A percentile compares a stretch with the other conserved stretches of the same genome.
Conservation (phyloP, 2,797 vertebrate genomes). For the Hydrophis major region DNA sequence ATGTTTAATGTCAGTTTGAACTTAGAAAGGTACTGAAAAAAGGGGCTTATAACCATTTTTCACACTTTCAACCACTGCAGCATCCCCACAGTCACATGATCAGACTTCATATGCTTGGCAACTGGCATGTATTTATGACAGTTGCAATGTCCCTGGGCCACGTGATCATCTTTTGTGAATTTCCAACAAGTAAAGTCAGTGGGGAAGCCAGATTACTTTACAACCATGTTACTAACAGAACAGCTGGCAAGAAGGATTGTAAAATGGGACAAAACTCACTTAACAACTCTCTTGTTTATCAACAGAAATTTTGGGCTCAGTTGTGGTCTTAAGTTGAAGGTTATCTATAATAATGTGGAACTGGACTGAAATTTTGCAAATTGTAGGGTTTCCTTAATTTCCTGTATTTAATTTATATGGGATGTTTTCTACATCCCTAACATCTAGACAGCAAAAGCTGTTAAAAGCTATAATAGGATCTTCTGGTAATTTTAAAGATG, state of each 20-base stretch:
- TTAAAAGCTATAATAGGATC: background rate
- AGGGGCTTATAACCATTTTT: too few species aligned
- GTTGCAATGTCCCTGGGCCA: background rate
- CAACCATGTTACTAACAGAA: background rate
- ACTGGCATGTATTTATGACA: background rate
- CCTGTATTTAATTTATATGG: background rate
- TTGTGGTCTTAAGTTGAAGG: background rate
- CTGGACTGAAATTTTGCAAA: background rate
- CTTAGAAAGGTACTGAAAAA: too few species aligned
- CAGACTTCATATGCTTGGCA: background rate
- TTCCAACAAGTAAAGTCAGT: background rate
- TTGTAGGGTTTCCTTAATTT: background rate
- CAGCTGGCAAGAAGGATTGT: background rate
- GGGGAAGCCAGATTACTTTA: background rate
- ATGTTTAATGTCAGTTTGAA: too few species aligned
- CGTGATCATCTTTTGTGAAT: background rate
- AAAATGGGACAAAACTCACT: background rate
- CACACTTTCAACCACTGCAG: too few species aligned
- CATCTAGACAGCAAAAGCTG: background rate
- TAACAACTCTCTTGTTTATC: background rate
- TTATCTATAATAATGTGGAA: background rate
- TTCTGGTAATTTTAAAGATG: background rate
- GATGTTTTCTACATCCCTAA: background rate
- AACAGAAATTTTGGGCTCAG: background rate
- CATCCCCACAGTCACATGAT: background rate